Conservation (phyloP, 53 echinoderm and acorn worm genomes). For the Patiria pectinifera region DNA sequence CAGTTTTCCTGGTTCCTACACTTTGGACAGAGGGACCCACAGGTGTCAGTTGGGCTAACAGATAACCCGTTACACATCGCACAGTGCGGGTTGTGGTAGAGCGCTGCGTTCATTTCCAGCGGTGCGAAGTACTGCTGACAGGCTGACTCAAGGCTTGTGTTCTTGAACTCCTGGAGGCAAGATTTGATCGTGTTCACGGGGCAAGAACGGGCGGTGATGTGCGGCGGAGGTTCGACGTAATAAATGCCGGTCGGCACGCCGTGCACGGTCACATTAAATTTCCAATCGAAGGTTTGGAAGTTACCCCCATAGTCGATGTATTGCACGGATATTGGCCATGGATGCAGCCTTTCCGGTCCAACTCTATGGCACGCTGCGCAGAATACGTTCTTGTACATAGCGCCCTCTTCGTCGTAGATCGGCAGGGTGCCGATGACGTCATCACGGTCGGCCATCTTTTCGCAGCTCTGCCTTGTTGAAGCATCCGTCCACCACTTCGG, state of each 20-base stretch:
- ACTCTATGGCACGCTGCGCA: constrained; percentile 75
- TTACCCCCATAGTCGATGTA: not conserved
- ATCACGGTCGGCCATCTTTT: not conserved
- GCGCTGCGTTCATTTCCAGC: not conserved
- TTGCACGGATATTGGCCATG: constrained; percentile 4
- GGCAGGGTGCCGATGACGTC: constrained; percentile 75
- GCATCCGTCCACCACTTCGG: not conserved
- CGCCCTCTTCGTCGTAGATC: constrained; percentile 64
- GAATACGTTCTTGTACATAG: constrained; percentile 72
- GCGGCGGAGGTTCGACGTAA: not conserved
- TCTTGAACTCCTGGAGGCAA: not conserved
- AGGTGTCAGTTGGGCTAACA: not conserved
- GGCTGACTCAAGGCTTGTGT: not conserved
- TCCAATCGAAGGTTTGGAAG: not conserved
- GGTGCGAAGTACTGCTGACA: constrained; percentile 47
- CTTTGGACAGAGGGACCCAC: not conserved
- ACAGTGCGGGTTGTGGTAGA: constrained; percentile 64
- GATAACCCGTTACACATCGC: constrained; percentile 58
- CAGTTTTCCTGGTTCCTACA: not conserved
- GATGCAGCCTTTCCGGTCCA: not conserved
- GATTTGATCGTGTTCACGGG: not conserved
- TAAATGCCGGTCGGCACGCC: not conserved
- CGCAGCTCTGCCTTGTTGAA: not conserved
- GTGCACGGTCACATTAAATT: not conserved
- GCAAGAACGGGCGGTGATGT: constrained; percentile 8